Percentiles rank a stretch among this genome's conserved stretches.
These are phyloP conservation scores for Actenoides hombroni DNA, from an alignment of 2,113 vertebrate genomes.

Conservation along the genomic window DNA sequence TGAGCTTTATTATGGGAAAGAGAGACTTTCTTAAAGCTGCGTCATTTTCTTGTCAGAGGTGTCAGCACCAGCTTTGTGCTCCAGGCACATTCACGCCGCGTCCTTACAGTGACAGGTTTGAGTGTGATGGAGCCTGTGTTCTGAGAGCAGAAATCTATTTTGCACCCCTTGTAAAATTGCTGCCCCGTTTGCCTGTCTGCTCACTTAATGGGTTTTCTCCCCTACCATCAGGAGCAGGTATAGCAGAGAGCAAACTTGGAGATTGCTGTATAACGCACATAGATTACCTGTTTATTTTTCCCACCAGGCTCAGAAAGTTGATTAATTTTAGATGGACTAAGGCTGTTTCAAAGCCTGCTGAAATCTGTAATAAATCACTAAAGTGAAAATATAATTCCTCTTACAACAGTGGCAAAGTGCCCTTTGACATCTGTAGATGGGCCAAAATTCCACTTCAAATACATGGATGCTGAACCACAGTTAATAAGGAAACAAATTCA, in stretches of 20 bases:
- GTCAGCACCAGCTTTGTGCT: neutral
- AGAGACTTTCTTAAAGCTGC: neutral
- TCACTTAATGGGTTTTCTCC: neutral
- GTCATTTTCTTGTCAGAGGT: neutral
- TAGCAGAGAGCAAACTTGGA: neutral
- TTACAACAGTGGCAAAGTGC: neutral
- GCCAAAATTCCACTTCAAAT: neutral
- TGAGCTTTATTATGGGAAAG: neutral
- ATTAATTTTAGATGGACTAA: constrained; percentile 37
- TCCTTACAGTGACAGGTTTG: neutral
- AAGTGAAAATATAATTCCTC: constrained; percentile 30
- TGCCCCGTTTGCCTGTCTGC: neutral
- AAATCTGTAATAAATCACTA: constrained; percentile 42
- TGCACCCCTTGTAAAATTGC: neutral
- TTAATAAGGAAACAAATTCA: neutral
- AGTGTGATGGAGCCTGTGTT: neutral
- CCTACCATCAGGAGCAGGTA: neutral
- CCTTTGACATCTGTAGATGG: neutral
- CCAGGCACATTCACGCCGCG: neutral
- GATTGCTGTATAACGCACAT: neutral
- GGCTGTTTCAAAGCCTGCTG: neutral
- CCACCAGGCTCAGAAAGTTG: constrained; percentile 19
- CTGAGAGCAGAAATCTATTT: constrained; percentile 6
- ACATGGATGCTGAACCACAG: neutral
- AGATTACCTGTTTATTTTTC: constrained; percentile 36